Evolutionary conservation across 2,888 invertebrate genomes (phyloP), one percentile per base, ranked within the genome.

Genomic region (Brachyopa scutellaris): DNA sequence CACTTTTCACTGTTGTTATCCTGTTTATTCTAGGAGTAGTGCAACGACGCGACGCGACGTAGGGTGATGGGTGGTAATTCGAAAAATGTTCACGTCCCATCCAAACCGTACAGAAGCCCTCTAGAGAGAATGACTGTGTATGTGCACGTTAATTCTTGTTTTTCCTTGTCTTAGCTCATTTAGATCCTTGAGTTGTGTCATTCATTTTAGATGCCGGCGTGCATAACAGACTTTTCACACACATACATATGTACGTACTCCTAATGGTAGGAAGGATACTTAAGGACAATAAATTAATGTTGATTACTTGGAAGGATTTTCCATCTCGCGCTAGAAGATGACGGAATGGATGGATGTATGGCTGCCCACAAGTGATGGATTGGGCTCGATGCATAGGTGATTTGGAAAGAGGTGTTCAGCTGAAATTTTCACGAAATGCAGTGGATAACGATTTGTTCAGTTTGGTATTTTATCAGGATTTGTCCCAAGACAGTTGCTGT

Each of bases 101-200:
- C 6, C 13, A 13, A 13, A 11, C 36, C 47, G 26, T 40, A 57
- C 11, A 38, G 31, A 47, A 42, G 53, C 49, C 38, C 40, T 17
- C n/a, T n/a, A n/a, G n/a, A 7, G 47, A 33, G 67, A 9, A 49
- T 74, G 47, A 38, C 57, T 49, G 38, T 69, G 21, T 26, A 62
- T 49, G 38, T 69, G 21, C 33, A 57, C 67, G 62, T 33, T 45
- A 31, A 57, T 47, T 57, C 11, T 15, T 55, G 23, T 19, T 29
- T 49, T 29, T 15, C 29, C 31, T 55, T 45, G 11, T 61, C 31
- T 40, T 49, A 19, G 64, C 77, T 77, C 77, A 69, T 80, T 80
- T 70, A 47, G 77, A 64, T 57, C 62, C 69, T 59, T 77, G 69
- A 77, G 76, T 69, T 77, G 76, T 80, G 69, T 70, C 69, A 77